phyloP scores from a whole-genome alignment of 2,888 invertebrate genomes.

The Drosophila mettleri region DNA sequence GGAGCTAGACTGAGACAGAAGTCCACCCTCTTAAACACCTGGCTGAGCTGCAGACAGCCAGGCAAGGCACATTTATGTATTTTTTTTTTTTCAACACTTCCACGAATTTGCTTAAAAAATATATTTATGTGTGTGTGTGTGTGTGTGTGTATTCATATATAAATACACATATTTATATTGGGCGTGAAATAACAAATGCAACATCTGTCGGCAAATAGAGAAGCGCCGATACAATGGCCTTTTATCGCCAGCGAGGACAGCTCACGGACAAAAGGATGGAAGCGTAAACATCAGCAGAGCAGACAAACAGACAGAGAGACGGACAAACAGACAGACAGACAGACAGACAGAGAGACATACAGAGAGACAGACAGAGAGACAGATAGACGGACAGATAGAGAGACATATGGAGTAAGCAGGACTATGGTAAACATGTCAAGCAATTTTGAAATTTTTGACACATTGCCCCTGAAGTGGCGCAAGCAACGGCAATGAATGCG shows the following conservation, averaged over 20 bases:
- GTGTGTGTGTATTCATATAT: neutral
- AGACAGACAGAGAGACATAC: conserved; percentile 2
- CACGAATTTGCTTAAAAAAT: conserved; percentile 47
- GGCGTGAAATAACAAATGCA: conserved; percentile 42
- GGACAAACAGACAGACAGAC: conserved; percentile 27
- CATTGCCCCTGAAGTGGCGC: conserved; percentile 71
- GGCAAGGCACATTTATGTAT: neutral
- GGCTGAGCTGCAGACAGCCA: conserved; percentile 18
- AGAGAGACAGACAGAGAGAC: conserved; percentile 22
- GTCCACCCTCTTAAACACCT: conserved; percentile 27
- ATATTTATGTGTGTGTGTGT: neutral
- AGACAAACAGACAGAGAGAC: conserved; percentile 32
- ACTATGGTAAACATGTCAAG: conserved; percentile 74
- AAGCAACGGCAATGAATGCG: conserved; percentile 41
- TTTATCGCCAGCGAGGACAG: conserved; percentile 58
- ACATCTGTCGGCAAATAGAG: conserved; percentile 66
- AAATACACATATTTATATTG: neutral
- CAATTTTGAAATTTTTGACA: conserved; percentile 66
- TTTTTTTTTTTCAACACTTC: conserved; percentile 41
- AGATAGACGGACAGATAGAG: conserved; percentile 9
- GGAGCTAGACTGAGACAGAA: neutral
- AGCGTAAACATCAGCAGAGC: conserved; percentile 64
- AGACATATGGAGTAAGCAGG: conserved; percentile 8
- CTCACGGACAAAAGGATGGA: conserved; percentile 66
- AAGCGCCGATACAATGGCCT: conserved; percentile 61